These are phyloP conservation scores for Pantala flavescens DNA, from an alignment of 1,140 invertebrate species.

Conservation along the genomic window DNA sequence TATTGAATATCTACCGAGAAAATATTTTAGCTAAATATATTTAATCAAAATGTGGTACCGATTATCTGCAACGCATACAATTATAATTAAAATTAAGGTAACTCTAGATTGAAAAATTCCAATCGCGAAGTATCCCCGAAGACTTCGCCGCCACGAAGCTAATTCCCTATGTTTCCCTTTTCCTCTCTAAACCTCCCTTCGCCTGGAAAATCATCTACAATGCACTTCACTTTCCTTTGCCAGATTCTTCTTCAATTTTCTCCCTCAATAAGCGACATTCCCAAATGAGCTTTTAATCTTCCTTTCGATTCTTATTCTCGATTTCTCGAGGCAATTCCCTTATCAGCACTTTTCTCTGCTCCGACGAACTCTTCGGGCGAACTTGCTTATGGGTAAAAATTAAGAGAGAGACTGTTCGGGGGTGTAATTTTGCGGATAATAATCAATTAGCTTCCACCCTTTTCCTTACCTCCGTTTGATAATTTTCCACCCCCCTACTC, in stretches of 20 bases:
- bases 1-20: too few species aligned
- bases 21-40: too few species aligned
- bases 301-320: background rate
- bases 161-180: background rate
- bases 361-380: background rate
- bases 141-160: too few species aligned
- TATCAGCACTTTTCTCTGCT: conserved; percentile 5
- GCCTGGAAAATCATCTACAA: background rate
- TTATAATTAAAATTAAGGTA: too few species aligned
- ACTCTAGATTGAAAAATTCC: too few species aligned
- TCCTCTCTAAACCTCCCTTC: background rate
- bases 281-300: background rate
- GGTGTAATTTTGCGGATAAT: conserved; percentile 6
- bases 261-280: background rate
- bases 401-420: background rate
- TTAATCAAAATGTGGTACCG: too few species aligned
- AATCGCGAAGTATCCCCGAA: too few species aligned
- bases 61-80: too few species aligned
- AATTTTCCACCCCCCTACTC: background rate
- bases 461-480: background rate
- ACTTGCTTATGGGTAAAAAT: background rate
- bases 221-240: background rate
- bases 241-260: background rate
- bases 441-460: background rate
- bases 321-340: background rate